A percentile compares a stretch with the other conserved stretches of the same genome.
These are phyloP conservation scores for Himantopus leucocephalus DNA, from an alignment of 2,113 vertebrate genomes.

Conservation along the genomic window DNA sequence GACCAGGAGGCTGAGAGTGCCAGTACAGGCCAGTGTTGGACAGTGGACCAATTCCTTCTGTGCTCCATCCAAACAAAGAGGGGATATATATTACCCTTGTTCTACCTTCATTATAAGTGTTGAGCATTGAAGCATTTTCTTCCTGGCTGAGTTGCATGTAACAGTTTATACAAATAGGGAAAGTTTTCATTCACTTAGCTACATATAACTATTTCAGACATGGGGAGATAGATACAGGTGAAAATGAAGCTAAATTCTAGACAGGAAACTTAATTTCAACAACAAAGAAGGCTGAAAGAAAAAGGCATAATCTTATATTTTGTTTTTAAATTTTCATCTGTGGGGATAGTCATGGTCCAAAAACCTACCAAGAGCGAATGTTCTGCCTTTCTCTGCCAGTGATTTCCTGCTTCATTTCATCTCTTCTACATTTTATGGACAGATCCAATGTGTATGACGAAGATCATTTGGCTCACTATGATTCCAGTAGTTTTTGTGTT, in stretches of 20 bases:
- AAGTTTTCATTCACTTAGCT: background rate
- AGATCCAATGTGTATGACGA: slow-evolving; percentile 63
- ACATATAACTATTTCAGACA: background rate
- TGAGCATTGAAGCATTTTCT: background rate
- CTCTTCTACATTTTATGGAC: slow-evolving; percentile 33
- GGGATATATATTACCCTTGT: background rate
- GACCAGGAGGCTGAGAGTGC: background rate
- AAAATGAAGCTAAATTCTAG: background rate
- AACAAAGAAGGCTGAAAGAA: background rate
- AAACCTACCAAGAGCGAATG: background rate
- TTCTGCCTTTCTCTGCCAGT: background rate
- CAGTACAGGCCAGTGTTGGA: background rate
- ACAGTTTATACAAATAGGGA: background rate
- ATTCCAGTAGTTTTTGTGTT: slow-evolving; percentile 64
- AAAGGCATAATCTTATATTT: background rate
- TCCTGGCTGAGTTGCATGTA: background rate
- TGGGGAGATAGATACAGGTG: background rate
- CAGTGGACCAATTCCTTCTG: background rate
- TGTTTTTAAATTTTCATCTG: background rate
- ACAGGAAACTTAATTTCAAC: background rate
- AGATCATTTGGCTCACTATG: slow-evolving; percentile 72
- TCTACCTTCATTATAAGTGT: background rate
- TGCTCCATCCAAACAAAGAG: background rate
- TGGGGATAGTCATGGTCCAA: background rate
- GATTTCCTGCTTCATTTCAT: slow-evolving; percentile 14